Percentiles rank a stretch among this genome's conserved stretches.
phyloP scores from a whole-genome alignment of 2,888 invertebrate species.

The Malthinus seriepunctatus region DNA sequence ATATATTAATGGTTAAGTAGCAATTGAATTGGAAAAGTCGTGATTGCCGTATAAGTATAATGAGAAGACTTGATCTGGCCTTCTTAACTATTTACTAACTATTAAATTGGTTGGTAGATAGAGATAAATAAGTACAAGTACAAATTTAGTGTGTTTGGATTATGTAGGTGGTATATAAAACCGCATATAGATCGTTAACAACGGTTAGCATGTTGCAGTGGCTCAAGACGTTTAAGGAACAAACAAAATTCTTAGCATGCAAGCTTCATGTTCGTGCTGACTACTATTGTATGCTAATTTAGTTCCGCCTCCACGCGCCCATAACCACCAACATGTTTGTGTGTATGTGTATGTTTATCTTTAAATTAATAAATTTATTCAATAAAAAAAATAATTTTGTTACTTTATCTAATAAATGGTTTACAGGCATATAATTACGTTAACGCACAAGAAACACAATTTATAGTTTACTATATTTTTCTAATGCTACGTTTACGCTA shows the following conservation, averaged over 20 bases:
- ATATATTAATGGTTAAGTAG: slow-evolving; percentile 6
- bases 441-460: background rate
- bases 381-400: slow-evolving; percentile 12
- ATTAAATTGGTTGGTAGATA: background rate
- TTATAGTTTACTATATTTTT: background rate
- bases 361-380: slow-evolving; percentile 21
- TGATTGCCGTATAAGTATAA: slow-evolving; percentile 1
- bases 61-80: background rate
- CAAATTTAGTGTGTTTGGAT: slow-evolving; percentile 5
- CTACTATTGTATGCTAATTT: slow-evolving; percentile 22
- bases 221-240: slow-evolving; percentile 19
- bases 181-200: slow-evolving; percentile 7
- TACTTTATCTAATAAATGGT: slow-evolving; percentile 10
- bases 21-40: background rate
- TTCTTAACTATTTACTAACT: background rate
- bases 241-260: slow-evolving; percentile 20
- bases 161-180: slow-evolving; percentile 4
- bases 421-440: background rate
- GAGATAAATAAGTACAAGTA: background rate
- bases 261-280: slow-evolving; percentile 20
- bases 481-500: too few relatives aligned
- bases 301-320: slow-evolving; percentile 20
- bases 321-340: slow-evolving; percentile 19
- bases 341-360: slow-evolving; percentile 21
- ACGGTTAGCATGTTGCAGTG: slow-evolving; percentile 8